These are phyloP conservation scores for Thymelicus lineola DNA, from an alignment of 2,888 invertebrate genomes.

Conservation along the genomic window DNA sequence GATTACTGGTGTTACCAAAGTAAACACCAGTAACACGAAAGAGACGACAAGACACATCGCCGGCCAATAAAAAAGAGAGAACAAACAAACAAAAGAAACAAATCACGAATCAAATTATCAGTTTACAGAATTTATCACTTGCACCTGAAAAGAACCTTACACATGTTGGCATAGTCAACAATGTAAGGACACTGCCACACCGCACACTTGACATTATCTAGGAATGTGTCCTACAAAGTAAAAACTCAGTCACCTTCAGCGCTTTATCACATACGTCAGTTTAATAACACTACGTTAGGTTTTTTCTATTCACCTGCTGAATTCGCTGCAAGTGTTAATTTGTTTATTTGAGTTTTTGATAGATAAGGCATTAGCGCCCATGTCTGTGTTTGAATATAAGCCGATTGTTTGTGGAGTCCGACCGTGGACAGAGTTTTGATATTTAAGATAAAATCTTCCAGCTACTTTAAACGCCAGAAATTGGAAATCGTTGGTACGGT, in stretches of 20 bases:
- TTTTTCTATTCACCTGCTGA: constrained; percentile 17
- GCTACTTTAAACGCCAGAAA: no score
- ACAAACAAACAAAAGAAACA: neutral
- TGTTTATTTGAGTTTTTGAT: neutral
- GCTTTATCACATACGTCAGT: constrained; percentile 8
- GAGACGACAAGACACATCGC: neutral
- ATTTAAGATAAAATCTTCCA: no score
- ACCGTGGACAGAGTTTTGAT: no score
- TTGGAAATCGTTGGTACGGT: no score
- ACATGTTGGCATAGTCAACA: constrained; percentile 21
- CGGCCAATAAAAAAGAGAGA: neutral
- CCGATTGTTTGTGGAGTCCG: neutral
- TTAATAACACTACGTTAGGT: neutral
- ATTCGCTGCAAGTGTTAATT: constrained; percentile 7
- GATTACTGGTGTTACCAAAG: no score
- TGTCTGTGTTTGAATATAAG: neutral
- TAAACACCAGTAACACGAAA: no score
- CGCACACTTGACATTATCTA: constrained; percentile 30
- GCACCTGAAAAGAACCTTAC: constrained; percentile 6
- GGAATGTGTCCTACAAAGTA: constrained; percentile 35
- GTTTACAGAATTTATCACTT: neutral
- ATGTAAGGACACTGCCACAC: constrained; percentile 16
- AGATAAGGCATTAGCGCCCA: neutral
- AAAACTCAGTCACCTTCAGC: constrained; percentile 38
- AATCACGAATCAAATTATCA: neutral